Conservation (phyloP, 2,113 vertebrate species). For the Ceyx melanurus region DNA sequence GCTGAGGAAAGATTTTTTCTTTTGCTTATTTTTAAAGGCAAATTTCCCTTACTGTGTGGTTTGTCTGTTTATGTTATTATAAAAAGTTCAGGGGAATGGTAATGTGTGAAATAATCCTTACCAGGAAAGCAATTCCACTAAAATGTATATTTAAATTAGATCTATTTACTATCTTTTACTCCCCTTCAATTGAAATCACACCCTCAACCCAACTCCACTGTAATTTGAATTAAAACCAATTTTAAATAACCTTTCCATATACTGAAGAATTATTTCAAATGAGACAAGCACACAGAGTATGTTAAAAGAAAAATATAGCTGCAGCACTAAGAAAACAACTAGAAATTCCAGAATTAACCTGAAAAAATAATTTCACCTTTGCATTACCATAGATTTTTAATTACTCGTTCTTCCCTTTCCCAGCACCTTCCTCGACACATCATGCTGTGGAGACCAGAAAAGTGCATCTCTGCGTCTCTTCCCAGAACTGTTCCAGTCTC, state of each 20-base stretch:
- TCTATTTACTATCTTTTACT: slow-evolving; percentile 20
- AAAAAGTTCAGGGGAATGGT: neutral
- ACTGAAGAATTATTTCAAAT: neutral
- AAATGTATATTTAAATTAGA: slow-evolving; percentile 15
- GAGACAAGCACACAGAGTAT: fast-evolving
- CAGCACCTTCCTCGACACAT: neutral
- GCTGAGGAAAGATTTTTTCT: neutral
- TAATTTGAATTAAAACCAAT: neutral
- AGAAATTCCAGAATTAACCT: neutral
- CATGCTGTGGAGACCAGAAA: neutral
- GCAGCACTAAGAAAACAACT: neutral
- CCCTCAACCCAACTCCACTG: neutral
- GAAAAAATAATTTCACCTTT: neutral
- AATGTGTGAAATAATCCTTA: slow-evolving; percentile 27
- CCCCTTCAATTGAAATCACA: neutral
- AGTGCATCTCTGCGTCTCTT: neutral
- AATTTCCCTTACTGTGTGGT: slow-evolving; percentile 17
- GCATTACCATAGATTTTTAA: neutral
- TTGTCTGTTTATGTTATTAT: slow-evolving; percentile 42
- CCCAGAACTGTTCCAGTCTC: neutral
- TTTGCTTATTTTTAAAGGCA: slow-evolving; percentile 48
- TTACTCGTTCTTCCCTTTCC: neutral
- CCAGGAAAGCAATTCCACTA: neutral
- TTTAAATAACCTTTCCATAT: neutral
- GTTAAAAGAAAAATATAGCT: neutral